Conservation (phyloP, 1,140 invertebrate species). For the Nilaparvata lugens region DNA sequence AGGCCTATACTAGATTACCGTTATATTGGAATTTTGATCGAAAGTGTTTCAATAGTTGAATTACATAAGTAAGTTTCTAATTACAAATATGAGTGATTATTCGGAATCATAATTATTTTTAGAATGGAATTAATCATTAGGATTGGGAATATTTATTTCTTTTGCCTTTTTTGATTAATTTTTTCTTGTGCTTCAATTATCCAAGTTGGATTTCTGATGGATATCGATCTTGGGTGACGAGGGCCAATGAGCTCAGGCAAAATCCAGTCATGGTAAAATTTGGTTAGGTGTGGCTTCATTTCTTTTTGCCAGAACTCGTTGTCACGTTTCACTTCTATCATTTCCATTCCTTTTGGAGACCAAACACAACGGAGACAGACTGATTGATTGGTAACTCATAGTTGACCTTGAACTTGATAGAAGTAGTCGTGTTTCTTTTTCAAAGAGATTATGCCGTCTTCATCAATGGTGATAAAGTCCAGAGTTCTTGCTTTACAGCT, state of each 20-base stretch:
- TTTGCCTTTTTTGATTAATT: too few species aligned
- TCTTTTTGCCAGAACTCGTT: constrained; percentile 26
- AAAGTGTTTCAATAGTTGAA: too few species aligned
- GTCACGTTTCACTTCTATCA: constrained; percentile 18
- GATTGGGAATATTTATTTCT: too few species aligned
- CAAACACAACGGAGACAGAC: constrained; percentile 17
- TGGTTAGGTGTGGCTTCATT: constrained; percentile 19
- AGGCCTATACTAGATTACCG: too few species aligned
- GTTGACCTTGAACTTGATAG: constrained; percentile 15
- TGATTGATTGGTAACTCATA: constrained; percentile 19
- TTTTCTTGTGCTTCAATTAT: constrained; percentile 9
- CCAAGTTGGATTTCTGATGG: constrained; percentile 25
- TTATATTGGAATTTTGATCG: too few species aligned
- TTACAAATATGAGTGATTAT: too few species aligned
- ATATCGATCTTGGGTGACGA: constrained; percentile 23
- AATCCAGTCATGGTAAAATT: constrained; percentile 30
- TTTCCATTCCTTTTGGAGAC: constrained; percentile 19
- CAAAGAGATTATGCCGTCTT: neutral
- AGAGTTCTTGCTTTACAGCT: too few species aligned
- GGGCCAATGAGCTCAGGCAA: constrained; percentile 33
- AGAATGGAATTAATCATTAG: too few species aligned
- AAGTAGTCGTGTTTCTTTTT: neutral
- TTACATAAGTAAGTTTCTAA: too few species aligned
- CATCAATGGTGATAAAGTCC: too few species aligned
- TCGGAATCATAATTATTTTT: too few species aligned